A percentile compares a stretch with the other conserved stretches of the same genome.
phyloP scores from a whole-genome alignment of 2,888 invertebrate genomes.

The Zaprionus obscuricornis region DNA sequence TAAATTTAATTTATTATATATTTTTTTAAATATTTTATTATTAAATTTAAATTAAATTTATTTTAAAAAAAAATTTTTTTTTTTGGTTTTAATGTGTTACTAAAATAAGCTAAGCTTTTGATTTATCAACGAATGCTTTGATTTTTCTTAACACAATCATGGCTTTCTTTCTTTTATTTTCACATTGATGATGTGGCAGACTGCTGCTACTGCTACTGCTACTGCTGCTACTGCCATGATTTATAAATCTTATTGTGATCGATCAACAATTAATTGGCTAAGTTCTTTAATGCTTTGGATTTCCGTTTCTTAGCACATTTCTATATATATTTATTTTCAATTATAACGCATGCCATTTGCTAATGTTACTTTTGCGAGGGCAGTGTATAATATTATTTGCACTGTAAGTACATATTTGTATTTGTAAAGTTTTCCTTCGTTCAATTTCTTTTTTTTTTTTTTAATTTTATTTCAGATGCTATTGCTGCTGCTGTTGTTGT shows the following conservation, averaged over 20 bases:
- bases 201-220: too few species aligned
- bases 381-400: conserved; percentile 69
- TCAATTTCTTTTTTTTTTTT: conserved; percentile 21
- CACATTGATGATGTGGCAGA: too few species aligned
- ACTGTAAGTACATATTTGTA: conserved; percentile 41
- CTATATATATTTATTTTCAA: conserved; percentile 67
- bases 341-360: conserved; percentile 64
- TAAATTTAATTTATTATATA: too few species aligned
- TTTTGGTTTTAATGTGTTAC: too few species aligned
- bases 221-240: background rate
- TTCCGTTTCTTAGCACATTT: background rate
- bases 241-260: conserved; percentile 22
- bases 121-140: too few species aligned
- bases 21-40: too few species aligned
- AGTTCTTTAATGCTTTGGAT: conserved; percentile 14
- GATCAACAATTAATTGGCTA: conserved; percentile 63
- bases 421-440: background rate
- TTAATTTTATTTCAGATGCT: conserved; percentile 10
- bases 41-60: too few species aligned
- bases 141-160: too few species aligned
- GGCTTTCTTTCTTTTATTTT: too few species aligned
- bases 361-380: conserved; percentile 58
- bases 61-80: too few species aligned
- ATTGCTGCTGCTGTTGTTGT: conserved; percentile 16
- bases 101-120: too few species aligned